Evolutionary conservation across 1,140 invertebrate species (phyloP).

Genomic region (Psix sp.): DNA sequence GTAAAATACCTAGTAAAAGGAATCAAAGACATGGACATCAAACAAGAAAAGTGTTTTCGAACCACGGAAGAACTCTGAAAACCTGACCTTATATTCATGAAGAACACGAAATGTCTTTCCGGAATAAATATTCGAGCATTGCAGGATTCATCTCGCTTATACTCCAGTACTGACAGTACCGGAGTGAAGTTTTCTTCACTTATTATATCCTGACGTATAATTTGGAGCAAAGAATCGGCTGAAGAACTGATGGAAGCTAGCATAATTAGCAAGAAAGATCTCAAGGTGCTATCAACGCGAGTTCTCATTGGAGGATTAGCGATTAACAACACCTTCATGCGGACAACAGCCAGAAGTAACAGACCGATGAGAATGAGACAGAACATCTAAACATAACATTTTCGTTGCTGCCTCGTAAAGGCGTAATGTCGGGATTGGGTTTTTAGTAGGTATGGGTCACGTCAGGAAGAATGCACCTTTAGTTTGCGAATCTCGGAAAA

Average conservation of each 20-base stretch:
- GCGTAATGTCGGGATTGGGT: neutral
- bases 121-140: neutral
- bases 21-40: neutral
- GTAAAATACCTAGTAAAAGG: constrained; percentile 3
- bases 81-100: neutral
- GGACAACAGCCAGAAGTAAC: neutral
- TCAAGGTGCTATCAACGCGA: neutral
- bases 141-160: neutral
- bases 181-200: neutral
- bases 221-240: neutral
- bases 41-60: neutral
- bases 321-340: neutral
- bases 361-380: neutral
- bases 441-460: no score
- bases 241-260: constrained; percentile 6
- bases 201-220: neutral
- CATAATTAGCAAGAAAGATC: constrained; percentile 8
- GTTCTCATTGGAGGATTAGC: neutral
- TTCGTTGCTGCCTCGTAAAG: constrained; percentile 14
- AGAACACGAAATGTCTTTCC: neutral
- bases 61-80: neutral
- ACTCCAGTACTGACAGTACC: neutral
- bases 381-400: neutral
- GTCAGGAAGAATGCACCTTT: no score
- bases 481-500: no score